Evolutionary conservation across 2,113 vertebrate species (phyloP), one percentile per base, ranked within the genome.

Genomic region (Anolis carolinensis): DNA sequence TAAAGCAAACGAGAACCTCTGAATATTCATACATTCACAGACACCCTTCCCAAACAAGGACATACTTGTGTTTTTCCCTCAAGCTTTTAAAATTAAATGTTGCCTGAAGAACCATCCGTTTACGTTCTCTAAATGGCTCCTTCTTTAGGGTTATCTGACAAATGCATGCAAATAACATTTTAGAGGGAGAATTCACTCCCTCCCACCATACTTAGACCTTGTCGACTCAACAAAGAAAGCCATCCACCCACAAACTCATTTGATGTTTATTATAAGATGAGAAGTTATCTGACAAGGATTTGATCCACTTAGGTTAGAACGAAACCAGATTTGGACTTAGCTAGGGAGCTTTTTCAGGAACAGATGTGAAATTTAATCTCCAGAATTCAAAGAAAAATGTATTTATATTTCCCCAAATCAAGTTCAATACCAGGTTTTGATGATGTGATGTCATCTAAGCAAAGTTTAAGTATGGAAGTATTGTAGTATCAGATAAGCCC

Each of bases 341-440:
- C 21, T 80, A 30, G 6, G 10, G 72, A 73, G 30, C n/a, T 63
- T 65, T n/a, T 23, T 27, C 0, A 8, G 71, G 27, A 75, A 75
- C 65, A 68, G 18, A 36, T 10, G 34, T 62, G 10, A 81, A 48
- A 81, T 67, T 34, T 48, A 81, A 52, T 30, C 9, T 67, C 25
- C 20, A 65, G 71, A 80, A 81, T 50, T 34, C 9, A 63, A 55
- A 59, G 55, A 48, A 25, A 62, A 44, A 25, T 16, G 27, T 62
- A 18, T 65, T 84, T 25, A 50, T 39, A 36, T 86, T 78, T 18
- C 71, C 25, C 25, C 70, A 81, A 27, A 63, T 50, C 39, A 75
- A 86, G 50, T 75, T 6, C n/a, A 74, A 75, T 74, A 34, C 74
- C 7, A 86, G 14, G 55, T 50, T 74, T 75, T 34, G 55, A 86